Conservation (phyloP, 2,113 vertebrate species). For the Salvelinus alpinus region DNA sequence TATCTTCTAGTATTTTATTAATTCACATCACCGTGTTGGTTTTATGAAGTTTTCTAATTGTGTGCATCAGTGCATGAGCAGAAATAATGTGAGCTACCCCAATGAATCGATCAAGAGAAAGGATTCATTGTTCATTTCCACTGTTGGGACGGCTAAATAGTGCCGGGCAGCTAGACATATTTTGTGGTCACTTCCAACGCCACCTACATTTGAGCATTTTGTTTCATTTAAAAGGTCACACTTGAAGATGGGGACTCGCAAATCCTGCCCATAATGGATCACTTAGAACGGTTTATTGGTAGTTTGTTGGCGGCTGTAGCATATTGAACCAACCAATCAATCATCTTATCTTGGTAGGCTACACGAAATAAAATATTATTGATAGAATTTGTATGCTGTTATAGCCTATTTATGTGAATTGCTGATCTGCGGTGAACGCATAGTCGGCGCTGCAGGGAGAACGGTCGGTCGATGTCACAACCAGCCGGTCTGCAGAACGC, state of each 20-base stretch:
- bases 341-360: not conserved
- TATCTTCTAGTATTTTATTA: not conserved
- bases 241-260: no score
- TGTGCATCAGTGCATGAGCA: conserved; percentile 3
- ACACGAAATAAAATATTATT: not conserved
- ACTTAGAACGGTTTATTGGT: not conserved
- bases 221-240: not conserved
- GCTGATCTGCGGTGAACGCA: no score
- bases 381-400: no score
- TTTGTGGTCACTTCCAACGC: not conserved
- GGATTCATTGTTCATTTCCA: conserved; percentile 66
- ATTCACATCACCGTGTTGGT: not conserved
- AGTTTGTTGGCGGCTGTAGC: not conserved
- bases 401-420: not conserved
- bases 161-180: not conserved
- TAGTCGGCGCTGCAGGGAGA: not conserved
- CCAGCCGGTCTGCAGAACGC: conserved; percentile 3
- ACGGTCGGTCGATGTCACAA: conserved; percentile 5
- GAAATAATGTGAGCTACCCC: conserved; percentile 51
- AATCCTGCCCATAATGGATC: no score
- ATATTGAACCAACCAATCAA: not conserved
- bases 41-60: not conserved
- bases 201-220: not conserved
- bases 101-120: conserved; percentile 42
- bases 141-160: conserved; percentile 9